A percentile compares a stretch with the other conserved stretches of the same genome.
Evolutionary conservation across 2,113 vertebrate genomes (phyloP).

Genomic region (Penelope pileata): DNA sequence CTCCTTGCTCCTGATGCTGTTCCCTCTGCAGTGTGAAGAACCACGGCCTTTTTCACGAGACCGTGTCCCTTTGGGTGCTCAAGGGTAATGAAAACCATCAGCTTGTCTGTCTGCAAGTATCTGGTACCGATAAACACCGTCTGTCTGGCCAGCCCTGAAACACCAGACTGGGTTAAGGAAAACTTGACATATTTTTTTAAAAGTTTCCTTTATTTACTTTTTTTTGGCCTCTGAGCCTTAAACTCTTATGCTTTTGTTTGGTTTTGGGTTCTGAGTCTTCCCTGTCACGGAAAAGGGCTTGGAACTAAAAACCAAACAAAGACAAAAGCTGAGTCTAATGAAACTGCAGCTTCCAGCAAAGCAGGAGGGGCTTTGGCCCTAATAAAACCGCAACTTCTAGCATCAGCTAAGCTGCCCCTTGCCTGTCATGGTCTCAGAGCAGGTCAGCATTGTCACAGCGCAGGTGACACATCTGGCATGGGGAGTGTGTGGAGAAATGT

Average conservation of each 20-base stretch:
- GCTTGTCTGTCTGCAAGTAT: neutral
- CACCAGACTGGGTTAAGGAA: neutral
- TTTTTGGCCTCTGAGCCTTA: neutral
- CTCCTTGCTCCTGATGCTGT: neutral
- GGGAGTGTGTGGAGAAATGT: too few relatives aligned
- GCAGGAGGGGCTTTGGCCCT: neutral
- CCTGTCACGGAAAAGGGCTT: neutral
- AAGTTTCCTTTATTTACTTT: conserved; percentile 15
- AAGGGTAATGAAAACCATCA: neutral
- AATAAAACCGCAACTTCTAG: neutral
- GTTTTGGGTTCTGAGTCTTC: neutral
- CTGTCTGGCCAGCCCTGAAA: neutral
- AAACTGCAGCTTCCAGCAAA: neutral
- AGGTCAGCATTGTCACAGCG: too few relatives aligned
- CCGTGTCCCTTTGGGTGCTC: neutral
- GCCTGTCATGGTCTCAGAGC: too few relatives aligned
- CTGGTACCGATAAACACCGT: neutral
- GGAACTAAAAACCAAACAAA: neutral
- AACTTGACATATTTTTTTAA: neutral
- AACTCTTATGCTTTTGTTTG: conserved; percentile 12
- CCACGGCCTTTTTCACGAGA: neutral
- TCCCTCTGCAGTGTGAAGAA: neutral
- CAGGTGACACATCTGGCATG: too few relatives aligned
- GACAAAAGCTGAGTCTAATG: accelerated
- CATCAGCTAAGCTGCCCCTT: too few relatives aligned